Evolutionary conservation across 2,888 invertebrate genomes (phyloP).

Genomic region (Bellardia pandia): DNA sequence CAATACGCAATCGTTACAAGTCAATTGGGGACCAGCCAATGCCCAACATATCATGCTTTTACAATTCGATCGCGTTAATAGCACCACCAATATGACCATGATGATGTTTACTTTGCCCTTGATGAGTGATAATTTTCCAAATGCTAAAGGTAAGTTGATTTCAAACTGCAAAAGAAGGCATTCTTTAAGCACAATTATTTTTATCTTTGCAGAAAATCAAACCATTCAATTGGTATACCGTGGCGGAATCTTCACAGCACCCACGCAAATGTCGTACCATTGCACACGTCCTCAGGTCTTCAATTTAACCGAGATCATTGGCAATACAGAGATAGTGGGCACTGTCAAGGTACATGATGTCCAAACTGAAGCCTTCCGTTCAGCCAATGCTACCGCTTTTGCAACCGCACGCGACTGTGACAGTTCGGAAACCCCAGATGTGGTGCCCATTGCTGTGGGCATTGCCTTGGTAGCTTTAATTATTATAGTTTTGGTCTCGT

Average conservation of each 20-base stretch:
- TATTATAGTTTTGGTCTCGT: slow-evolving; percentile 95
- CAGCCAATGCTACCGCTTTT: slow-evolving; percentile 85
- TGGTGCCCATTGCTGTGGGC: slow-evolving; percentile 98
- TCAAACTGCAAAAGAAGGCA: neutral
- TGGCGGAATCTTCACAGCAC: slow-evolving; percentile 86
- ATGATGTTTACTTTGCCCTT: slow-evolving; percentile 79
- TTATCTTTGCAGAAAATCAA: slow-evolving; percentile 79
- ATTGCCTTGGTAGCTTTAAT: slow-evolving; percentile 95
- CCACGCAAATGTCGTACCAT: slow-evolving; percentile 89
- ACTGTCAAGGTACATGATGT: slow-evolving; percentile 86
- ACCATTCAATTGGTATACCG: slow-evolving; percentile 85
- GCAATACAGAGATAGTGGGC: slow-evolving; percentile 80
- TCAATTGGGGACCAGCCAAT: slow-evolving; percentile 77
- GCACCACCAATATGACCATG: slow-evolving; percentile 79
- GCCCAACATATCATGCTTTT: slow-evolving; percentile 80
- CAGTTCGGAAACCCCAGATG: slow-evolving; percentile 90
- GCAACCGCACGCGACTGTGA: slow-evolving; percentile 90
- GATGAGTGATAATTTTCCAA: slow-evolving; percentile 81
- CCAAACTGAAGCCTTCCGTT: slow-evolving; percentile 90
- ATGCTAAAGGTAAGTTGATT: slow-evolving; percentile 79
- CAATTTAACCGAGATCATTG: slow-evolving; percentile 84
- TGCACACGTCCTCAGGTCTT: slow-evolving; percentile 87
- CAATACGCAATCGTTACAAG: slow-evolving; percentile 84
- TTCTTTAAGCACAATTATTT: too few species aligned
- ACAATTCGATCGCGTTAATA: slow-evolving; percentile 84